These are phyloP conservation scores for Aegotheles bennettii DNA, from an alignment of 2,113 vertebrate species.

Conservation along the genomic window DNA sequence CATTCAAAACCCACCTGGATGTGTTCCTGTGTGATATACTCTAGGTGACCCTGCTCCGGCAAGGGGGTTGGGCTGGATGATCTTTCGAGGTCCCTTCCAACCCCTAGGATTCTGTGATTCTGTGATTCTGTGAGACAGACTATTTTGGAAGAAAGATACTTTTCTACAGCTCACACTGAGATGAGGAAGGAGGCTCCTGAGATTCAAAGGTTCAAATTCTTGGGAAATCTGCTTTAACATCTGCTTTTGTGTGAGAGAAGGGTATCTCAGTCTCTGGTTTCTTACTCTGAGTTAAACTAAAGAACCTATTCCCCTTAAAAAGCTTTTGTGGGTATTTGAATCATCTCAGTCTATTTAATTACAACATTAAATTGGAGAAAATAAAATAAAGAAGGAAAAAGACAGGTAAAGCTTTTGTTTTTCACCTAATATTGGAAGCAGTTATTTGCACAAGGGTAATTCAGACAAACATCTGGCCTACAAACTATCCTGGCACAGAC, in stretches of 20 bases:
- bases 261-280: not conserved
- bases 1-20: too few species aligned
- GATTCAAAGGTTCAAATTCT: not conserved
- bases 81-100: too few species aligned
- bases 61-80: too few species aligned
- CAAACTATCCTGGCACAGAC: not conserved
- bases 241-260: not conserved
- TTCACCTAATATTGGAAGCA: not conserved
- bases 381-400: not conserved
- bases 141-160: not conserved
- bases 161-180: not conserved
- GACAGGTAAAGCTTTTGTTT: not conserved
- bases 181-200: not conserved
- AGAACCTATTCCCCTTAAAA: not conserved
- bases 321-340: not conserved
- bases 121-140: too few species aligned
- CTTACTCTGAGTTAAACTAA: not conserved
- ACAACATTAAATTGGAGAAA: not conserved
- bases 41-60: too few species aligned
- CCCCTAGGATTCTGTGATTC: too few species aligned
- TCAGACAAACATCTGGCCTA: slow-evolving; percentile 12
- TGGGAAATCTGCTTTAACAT: not conserved
- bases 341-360: not conserved
- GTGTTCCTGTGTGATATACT: too few species aligned
- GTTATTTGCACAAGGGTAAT: not conserved